These are phyloP conservation scores for Stictocephala bisonia DNA, from an alignment of 2,888 invertebrate genomes.

Conservation along the genomic window DNA sequence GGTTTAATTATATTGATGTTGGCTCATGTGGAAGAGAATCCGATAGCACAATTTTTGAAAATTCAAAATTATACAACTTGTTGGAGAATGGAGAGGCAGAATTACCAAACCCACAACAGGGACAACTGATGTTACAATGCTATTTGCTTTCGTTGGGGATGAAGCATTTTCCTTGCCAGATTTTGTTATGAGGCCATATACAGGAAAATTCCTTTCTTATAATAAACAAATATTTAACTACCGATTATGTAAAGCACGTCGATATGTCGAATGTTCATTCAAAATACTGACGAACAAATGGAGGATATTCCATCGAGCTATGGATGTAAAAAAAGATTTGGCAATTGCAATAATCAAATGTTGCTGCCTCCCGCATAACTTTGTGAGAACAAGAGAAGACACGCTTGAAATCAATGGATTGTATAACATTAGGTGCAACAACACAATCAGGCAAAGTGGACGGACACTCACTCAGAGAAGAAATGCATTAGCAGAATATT, in stretches of 20 bases:
- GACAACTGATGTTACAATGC: conserved; percentile 1
- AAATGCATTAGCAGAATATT: conserved; percentile 8
- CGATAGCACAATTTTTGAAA: conserved; percentile 38
- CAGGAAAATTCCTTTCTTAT: background rate
- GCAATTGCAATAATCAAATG: conserved; percentile 43
- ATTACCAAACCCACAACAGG: conserved; percentile 33
- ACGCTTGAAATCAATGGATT: conserved; percentile 7
- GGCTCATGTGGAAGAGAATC: conserved; percentile 40
- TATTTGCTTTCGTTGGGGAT: background rate
- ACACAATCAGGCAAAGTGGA: background rate
- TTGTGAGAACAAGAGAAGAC: conserved; percentile 40
- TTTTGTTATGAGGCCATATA: conserved; percentile 1
- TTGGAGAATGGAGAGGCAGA: conserved; percentile 31
- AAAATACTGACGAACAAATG: conserved; percentile 39
- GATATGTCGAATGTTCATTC: background rate
- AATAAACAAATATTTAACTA: background rate
- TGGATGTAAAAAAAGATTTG: conserved; percentile 36
- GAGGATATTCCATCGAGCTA: conserved; percentile 40
- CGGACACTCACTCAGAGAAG: background rate
- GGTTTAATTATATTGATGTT: conserved; percentile 44
- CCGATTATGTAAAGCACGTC: conserved; percentile 1
- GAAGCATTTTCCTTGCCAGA: background rate
- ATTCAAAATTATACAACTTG: conserved; percentile 22
- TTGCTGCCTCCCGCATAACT: conserved; percentile 46
- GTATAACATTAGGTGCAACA: background rate